Conservation (phyloP, 2,113 vertebrate genomes). For the Microcebus tavaratra region DNA sequence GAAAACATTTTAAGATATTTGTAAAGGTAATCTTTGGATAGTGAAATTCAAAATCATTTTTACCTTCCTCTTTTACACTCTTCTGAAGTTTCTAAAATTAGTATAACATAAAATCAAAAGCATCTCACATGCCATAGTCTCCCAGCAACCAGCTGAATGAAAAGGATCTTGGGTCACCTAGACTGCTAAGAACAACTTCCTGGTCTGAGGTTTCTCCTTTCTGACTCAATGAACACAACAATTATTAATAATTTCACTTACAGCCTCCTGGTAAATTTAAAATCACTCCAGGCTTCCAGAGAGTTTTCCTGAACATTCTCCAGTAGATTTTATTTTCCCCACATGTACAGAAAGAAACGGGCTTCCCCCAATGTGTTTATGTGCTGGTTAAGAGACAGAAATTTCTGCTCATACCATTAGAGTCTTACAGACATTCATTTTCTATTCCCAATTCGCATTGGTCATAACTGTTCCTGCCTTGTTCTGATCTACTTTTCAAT, state of each 20-base stretch:
- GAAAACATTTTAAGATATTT: background rate
- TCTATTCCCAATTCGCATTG: slow-evolving; percentile 71
- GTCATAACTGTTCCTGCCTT: slow-evolving; percentile 63
- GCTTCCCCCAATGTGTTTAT: slow-evolving; percentile 72
- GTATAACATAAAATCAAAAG: background rate
- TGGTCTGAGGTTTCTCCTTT: slow-evolving; percentile 13
- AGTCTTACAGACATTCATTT: slow-evolving; percentile 54
- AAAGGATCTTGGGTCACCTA: slow-evolving; percentile 57
- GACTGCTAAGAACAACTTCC: slow-evolving; percentile 56
- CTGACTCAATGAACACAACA: slow-evolving; percentile 16
- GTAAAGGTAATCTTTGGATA: background rate
- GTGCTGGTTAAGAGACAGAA: slow-evolving; percentile 67
- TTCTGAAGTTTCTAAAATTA: background rate
- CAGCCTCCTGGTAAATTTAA: slow-evolving; percentile 38
- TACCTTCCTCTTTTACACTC: slow-evolving; percentile 7
- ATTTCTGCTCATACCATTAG: slow-evolving; percentile 69
- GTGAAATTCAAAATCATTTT: background rate
- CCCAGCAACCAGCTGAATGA: slow-evolving; percentile 1
- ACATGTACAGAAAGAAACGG: slow-evolving; percentile 62
- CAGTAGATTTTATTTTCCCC: slow-evolving; percentile 71
- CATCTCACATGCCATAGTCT: slow-evolving; percentile 18
- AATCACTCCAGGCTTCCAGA: slow-evolving; percentile 42
- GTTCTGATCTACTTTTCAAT: slow-evolving; percentile 18
- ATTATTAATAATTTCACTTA: slow-evolving; percentile 39
- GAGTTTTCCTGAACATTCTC: slow-evolving; percentile 52